These are phyloP conservation scores for Metacarcinus magister DNA, from an alignment of 2,888 invertebrate species.

Conservation along the genomic window DNA sequence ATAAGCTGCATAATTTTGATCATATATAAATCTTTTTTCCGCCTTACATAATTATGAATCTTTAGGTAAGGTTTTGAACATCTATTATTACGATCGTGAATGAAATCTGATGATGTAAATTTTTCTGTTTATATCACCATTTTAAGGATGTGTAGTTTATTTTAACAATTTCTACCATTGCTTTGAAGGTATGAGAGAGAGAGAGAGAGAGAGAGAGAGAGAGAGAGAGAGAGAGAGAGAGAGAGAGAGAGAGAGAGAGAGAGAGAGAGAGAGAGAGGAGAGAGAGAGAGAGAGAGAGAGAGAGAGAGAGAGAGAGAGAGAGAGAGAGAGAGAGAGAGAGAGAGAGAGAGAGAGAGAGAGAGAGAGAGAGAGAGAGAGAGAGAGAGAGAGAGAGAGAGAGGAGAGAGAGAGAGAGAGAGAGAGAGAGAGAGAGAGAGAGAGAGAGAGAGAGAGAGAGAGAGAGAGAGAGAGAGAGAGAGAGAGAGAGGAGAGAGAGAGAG, in stretches of 20 bases:
- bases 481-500: background rate
- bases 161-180: background rate
- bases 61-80: too few species aligned
- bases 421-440: background rate
- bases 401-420: background rate
- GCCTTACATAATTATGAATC: too few species aligned
- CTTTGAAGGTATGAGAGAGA: background rate
- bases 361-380: background rate
- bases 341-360: conserved; percentile 2
- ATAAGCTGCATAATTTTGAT: too few species aligned
- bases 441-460: background rate
- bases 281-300: background rate
- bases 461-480: conserved; percentile 35
- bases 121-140: background rate
- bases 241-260: conserved; percentile 33
- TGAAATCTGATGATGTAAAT: too few species aligned
- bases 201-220: background rate
- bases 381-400: too few species aligned
- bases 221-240: conserved; percentile 9
- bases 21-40: too few species aligned
- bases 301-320: conserved; percentile 2
- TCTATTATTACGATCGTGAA: too few species aligned
- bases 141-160: background rate
- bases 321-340: background rate
- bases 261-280: background rate